These are phyloP conservation scores for Slavum lentiscoides DNA, from an alignment of 2,888 invertebrate species.

Conservation along the genomic window DNA sequence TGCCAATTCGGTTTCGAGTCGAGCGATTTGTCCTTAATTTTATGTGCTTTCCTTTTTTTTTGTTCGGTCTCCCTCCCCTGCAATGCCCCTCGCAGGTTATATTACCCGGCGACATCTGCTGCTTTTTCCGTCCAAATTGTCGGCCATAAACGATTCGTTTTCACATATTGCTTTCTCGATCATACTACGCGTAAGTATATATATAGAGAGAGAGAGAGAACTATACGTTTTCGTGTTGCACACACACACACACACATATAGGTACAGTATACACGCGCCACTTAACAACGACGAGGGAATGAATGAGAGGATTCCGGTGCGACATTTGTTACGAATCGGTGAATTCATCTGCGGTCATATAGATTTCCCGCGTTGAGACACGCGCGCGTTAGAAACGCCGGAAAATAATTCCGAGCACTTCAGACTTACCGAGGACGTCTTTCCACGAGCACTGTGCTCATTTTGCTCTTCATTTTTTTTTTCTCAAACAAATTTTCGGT, in stretches of 20 bases:
- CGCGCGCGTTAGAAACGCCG: too few relatives aligned
- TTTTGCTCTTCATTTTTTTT: too few relatives aligned
- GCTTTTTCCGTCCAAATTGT: constrained; percentile 28
- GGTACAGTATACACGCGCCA: background rate
- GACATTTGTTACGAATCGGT: constrained; percentile 37
- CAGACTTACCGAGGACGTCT: too few relatives aligned
- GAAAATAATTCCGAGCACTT: too few relatives aligned
- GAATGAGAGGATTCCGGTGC: background rate
- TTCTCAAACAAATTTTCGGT: too few relatives aligned
- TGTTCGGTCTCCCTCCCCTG: background rate
- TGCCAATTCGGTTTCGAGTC: constrained; percentile 37
- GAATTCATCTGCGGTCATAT: constrained; percentile 34
- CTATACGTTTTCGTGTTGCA: background rate
- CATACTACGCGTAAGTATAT: background rate
- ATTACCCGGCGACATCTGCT: constrained; percentile 50
- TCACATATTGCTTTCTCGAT: constrained; percentile 52
- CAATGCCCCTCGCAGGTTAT: constrained; percentile 1
- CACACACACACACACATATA: background rate
- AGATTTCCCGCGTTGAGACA: too few relatives aligned
- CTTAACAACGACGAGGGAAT: background rate
- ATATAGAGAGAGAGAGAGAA: too few relatives aligned
- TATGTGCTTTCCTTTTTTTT: constrained; percentile 46
- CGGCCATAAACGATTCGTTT: constrained; percentile 52
- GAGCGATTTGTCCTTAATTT: constrained; percentile 48
- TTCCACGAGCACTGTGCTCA: too few relatives aligned